A percentile compares a stretch with the other conserved stretches of the same genome.
Evolutionary conservation across 2,113 vertebrate species (phyloP).

Genomic region (Sylvilagus bachmani): DNA sequence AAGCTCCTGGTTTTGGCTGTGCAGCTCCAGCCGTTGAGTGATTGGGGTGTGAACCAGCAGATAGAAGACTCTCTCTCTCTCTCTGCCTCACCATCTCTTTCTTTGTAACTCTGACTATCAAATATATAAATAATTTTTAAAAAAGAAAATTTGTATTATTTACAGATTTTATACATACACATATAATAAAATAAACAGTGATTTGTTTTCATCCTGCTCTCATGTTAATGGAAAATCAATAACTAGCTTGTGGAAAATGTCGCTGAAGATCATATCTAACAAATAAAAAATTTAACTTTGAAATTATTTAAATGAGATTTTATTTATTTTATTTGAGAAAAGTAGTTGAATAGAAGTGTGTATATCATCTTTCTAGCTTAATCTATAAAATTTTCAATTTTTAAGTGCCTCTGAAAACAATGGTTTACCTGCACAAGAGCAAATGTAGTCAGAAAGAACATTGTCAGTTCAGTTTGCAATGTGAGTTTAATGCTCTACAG

Average conservation of each 20-base stretch:
- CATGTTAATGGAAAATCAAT: conserved; percentile 2
- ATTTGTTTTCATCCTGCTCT: not conserved
- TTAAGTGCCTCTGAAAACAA: not conserved
- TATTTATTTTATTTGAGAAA: not conserved
- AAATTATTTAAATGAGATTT: not conserved
- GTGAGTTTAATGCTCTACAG: not conserved
- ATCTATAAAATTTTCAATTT: not conserved
- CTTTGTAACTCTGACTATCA: too few species aligned
- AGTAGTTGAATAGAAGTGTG: not conserved
- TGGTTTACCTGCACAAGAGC: not conserved
- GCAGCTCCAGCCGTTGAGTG: too few species aligned
- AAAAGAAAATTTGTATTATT: not conserved
- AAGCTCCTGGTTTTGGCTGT: too few species aligned
- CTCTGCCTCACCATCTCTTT: too few species aligned
- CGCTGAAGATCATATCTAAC: not conserved
- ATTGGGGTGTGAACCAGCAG: too few species aligned
- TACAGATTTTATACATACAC: not conserved
- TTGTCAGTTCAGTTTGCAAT: not conserved
- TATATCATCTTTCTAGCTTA: not conserved
- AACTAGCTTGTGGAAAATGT: not conserved
- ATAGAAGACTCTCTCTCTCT: too few species aligned
- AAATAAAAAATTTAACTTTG: not conserved
- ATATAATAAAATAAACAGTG: not conserved
- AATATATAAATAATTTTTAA: too few species aligned
- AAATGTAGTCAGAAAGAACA: not conserved